These are phyloP conservation scores for Phenganax subtilis DNA, from an alignment of 92 coral and sea anemone species.

Conservation along the genomic window DNA sequence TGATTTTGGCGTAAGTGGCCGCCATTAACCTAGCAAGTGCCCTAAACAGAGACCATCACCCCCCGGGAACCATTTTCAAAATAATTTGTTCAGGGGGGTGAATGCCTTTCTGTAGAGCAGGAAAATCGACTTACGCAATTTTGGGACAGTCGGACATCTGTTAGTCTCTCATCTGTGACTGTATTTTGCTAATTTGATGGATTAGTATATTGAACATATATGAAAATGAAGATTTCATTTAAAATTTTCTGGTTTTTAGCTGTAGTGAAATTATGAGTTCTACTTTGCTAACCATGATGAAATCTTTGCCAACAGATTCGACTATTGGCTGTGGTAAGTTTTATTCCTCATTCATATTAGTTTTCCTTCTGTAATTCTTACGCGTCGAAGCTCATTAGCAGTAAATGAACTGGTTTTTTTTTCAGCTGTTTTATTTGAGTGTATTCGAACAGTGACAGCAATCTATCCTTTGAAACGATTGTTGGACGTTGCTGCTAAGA, in stretches of 20 bases:
- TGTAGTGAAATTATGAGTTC: slow-evolving; percentile 69
- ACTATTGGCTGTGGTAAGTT: slow-evolving; percentile 70
- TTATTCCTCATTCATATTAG: too few species aligned
- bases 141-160: too few species aligned
- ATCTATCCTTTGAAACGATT: slow-evolving; percentile 74
- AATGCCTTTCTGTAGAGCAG: too few species aligned
- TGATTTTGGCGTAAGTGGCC: too few species aligned
- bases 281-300: slow-evolving; percentile 56
- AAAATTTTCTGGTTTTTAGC: slow-evolving; percentile 33
- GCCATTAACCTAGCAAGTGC: too few species aligned
- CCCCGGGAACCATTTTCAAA: too few species aligned
- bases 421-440: slow-evolving; percentile 88
- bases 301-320: slow-evolving; percentile 55
- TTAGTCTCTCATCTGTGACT: neutral
- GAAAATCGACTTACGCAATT: too few species aligned
- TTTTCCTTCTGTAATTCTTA: too few species aligned
- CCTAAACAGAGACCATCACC: too few species aligned
- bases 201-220: neutral
- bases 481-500: slow-evolving; percentile 61
- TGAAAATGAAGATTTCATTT: neutral
- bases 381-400: too few species aligned
- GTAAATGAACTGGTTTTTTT: neutral
- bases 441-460: slow-evolving; percentile 67
- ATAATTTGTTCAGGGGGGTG: too few species aligned
- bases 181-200: neutral